Evolutionary conservation across 2,113 vertebrate species (phyloP), one percentile per base, ranked within the genome.

Genomic region (Myotis brandtii): DNA sequence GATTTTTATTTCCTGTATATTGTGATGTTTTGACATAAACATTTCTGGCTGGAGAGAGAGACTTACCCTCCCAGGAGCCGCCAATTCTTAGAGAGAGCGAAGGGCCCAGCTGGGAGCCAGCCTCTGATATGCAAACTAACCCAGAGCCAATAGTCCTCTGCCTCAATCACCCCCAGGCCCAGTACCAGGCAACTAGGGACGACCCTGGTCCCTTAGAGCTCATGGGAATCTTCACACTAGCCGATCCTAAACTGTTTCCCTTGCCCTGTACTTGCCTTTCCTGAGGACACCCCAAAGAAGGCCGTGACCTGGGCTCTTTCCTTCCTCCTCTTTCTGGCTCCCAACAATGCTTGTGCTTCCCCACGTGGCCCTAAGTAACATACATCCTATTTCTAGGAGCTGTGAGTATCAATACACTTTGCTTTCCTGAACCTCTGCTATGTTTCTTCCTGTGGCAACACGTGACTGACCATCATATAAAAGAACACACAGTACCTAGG

Each of bases 331-430:
- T 11, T 54, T 30, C 72, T 25, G 14, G 7, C 52, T 64, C 37
- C 52, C 54, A 25, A 25, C 32, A 1, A 20, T 27, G 17, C 34
- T 14, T 25, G 30, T 4, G 27, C 52, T 30, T 67, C 30, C 40
- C 20, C 46, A 0, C 4, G 1, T 17, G 77, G n/a, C 21, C 17
- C 11, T 17, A 1, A 0, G 37, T 0, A 4, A 1, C 23, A 12
- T 7, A 50, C 59, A 50, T 86, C 30, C 23, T 18, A 48, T n/a
- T 87, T 66, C 48, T 52, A 3, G 66, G 34, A 73, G 21, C 83
- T 30, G 32, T 11, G 34, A 17, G 46, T 16, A 5, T 25, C 9
- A 69, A 62, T 40, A 30, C 9, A 16, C 56, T 8, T 18, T 12
- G 9, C 13, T 77, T 89, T 20, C 56, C 52, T 12, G 52, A 82